phyloP scores from a whole-genome alignment of 1,140 invertebrate species.

The Drosophila aff. region DNA sequence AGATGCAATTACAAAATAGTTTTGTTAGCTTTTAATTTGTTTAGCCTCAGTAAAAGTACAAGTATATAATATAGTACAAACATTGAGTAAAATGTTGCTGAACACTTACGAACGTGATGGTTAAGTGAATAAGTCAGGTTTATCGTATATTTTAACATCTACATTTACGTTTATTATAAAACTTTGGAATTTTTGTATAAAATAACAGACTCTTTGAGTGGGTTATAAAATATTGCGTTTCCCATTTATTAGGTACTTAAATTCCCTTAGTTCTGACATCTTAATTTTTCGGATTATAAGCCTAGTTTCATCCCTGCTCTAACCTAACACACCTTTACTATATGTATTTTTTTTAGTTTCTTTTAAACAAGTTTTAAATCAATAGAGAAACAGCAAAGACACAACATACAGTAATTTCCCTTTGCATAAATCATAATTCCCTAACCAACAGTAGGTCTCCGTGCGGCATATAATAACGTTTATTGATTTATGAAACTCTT shows the following conservation, averaged over 20 bases:
- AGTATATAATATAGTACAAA: neutral
- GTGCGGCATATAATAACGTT: neutral
- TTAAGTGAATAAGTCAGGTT: neutral
- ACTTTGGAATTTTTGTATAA: neutral
- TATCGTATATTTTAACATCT: neutral
- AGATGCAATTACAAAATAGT: too few relatives aligned
- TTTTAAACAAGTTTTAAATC: neutral
- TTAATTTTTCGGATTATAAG: neutral
- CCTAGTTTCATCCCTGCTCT: neutral
- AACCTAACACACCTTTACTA: neutral
- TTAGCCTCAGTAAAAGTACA: neutral
- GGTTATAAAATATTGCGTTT: neutral
- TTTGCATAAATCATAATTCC: neutral
- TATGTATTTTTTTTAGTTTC: neutral
- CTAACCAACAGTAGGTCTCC: neutral
- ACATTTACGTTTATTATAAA: neutral
- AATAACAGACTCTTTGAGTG: too few relatives aligned
- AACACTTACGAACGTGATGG: neutral
- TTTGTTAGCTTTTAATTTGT: neutral
- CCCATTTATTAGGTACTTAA: neutral
- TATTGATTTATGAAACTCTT: constrained; percentile 13
- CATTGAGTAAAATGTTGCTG: too few relatives aligned
- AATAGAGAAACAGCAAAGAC: neutral
- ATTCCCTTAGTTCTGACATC: neutral
- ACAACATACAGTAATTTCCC: too few relatives aligned